These are phyloP conservation scores for Schizothorax lantsangensis DNA, from an alignment of 2,797 vertebrate genomes.

Conservation along the genomic window DNA sequence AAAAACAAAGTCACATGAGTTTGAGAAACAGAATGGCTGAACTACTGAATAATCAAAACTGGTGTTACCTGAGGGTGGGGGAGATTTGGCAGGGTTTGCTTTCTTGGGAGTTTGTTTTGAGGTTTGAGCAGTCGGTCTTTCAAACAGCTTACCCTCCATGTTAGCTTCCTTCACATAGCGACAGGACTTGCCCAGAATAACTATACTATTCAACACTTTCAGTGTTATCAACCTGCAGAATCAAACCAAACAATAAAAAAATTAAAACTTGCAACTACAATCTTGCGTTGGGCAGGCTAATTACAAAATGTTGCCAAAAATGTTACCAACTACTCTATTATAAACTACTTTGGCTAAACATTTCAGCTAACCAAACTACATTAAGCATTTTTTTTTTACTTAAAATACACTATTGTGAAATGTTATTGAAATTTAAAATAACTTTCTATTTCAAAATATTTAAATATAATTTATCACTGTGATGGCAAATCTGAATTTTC, in stretches of 20 bases:
- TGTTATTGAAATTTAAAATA: neutral
- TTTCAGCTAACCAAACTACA: neutral
- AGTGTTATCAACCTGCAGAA: slow-evolving; percentile 87
- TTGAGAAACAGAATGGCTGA: neutral
- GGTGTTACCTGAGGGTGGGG: slow-evolving; percentile 75
- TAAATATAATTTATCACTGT: neutral
- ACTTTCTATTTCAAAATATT: neutral
- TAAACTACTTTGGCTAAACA: neutral
- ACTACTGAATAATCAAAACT: neutral
- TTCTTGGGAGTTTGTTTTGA: slow-evolving; percentile 75
- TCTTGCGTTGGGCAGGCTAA: neutral
- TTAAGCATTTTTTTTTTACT: neutral
- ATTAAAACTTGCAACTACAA: neutral
- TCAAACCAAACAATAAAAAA: neutral
- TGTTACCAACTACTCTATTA: neutral
- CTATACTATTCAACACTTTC: slow-evolving; percentile 95
- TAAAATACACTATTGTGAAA: neutral
- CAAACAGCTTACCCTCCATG: slow-evolving; percentile 94
- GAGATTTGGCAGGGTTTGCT: slow-evolving; percentile 73
- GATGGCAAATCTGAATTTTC: neutral
- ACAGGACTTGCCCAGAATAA: slow-evolving; percentile 95
- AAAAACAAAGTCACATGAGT: neutral
- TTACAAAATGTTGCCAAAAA: neutral
- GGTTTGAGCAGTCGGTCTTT: slow-evolving; percentile 72
- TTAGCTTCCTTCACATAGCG: slow-evolving; percentile 95